phyloP scores from a whole-genome alignment of 2,888 invertebrate genomes.

The Andrena hattorfiana region DNA sequence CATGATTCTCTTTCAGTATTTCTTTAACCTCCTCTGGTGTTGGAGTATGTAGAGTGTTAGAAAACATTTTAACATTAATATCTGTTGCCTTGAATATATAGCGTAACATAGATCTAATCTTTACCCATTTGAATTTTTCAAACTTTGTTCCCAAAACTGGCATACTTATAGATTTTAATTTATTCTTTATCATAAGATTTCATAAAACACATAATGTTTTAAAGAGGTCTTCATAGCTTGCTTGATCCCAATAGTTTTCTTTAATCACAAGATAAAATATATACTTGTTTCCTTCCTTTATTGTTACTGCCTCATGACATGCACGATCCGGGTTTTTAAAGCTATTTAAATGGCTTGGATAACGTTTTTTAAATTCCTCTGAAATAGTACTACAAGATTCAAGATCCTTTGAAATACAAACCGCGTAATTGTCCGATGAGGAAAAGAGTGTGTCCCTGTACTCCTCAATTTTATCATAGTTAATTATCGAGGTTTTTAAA shows the following conservation, averaged over 20 bases:
- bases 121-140: conserved; percentile 10
- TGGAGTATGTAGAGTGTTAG: background rate
- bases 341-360: too few species aligned
- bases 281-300: background rate
- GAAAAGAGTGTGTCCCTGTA: too few species aligned
- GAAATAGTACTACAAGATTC: too few species aligned
- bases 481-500: too few species aligned
- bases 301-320: background rate
- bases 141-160: background rate
- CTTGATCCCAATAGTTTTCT: conserved; percentile 10
- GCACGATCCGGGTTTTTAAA: too few species aligned
- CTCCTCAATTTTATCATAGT: too few species aligned
- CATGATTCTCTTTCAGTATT: background rate
- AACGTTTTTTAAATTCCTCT: too few species aligned
- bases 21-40: background rate
- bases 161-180: conserved; percentile 10
- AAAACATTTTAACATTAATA: background rate
- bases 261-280: background rate
- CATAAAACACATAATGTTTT: background rate
- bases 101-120: conserved; percentile 5
- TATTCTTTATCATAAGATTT: background rate
- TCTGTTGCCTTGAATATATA: conserved; percentile 3
- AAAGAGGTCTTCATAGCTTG: conserved; percentile 5
- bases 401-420: too few species aligned
- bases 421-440: too few species aligned